Conservation (phyloP, 1,140 invertebrate species). For the Tetramorium alpestre region DNA sequence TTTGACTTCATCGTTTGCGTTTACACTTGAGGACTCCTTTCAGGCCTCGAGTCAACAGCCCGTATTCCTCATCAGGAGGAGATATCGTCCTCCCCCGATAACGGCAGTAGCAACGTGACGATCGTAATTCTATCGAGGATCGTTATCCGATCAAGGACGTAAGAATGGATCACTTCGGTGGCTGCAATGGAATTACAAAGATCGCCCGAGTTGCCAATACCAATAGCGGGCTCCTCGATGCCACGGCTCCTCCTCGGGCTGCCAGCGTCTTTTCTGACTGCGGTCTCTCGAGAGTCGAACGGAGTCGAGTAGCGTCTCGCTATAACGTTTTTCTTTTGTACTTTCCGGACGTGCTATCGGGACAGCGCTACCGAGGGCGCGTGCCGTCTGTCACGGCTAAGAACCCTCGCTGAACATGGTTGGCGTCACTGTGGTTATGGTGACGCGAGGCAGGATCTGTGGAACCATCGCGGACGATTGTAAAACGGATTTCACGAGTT, state of each 20-base stretch:
- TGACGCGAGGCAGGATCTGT: conserved; percentile 63
- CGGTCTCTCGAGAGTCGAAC: not conserved
- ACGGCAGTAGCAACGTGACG: not conserved
- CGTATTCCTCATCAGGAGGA: not conserved
- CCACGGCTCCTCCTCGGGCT: too few relatives aligned
- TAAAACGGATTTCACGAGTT: conserved; percentile 56
- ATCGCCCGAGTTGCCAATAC: not conserved
- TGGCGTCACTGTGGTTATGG: conserved; percentile 69
- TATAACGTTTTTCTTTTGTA: not conserved
- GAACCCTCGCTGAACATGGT: conserved; percentile 68
- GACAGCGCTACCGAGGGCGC: not conserved
- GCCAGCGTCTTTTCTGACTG: not conserved
- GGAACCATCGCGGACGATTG: conserved; percentile 9
- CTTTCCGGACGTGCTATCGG: not conserved
- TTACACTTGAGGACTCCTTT: not conserved
- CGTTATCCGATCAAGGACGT: not conserved
- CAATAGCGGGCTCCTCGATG: not conserved
- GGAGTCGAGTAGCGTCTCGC: not conserved
- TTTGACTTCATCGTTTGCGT: conserved; percentile 61
- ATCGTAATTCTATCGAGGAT: not conserved
- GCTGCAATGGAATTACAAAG: not conserved
- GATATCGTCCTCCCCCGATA: not conserved
- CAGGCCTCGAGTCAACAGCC: not conserved
- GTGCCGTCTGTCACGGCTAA: conserved; percentile 15
- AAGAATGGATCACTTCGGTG: not conserved